A percentile compares a stretch with the other conserved stretches of the same genome.
Evolutionary conservation across 2,888 invertebrate species (phyloP).

Genomic region (Campoplex nolae): DNA sequence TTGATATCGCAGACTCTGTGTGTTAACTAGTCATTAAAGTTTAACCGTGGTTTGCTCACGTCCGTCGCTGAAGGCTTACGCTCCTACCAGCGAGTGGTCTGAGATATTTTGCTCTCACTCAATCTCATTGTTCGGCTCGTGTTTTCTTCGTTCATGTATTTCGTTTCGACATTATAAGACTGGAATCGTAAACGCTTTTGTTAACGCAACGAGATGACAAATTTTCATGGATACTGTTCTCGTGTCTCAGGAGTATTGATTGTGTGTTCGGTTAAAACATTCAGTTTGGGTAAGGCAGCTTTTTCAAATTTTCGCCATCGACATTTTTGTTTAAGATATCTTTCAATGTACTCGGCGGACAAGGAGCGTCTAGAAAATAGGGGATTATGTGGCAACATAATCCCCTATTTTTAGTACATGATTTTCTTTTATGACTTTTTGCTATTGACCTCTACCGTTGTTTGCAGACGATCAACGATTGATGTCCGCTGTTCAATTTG

Average conservation of each 20-base stretch:
- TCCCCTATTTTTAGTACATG: no score
- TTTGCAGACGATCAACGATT: no score
- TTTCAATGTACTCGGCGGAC: no score
- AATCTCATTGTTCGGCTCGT: slow-evolving; percentile 16
- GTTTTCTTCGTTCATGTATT: slow-evolving; percentile 25
- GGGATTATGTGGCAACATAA: no score
- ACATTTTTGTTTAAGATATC: no score
- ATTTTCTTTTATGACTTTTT: no score
- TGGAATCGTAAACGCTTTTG: slow-evolving; percentile 5
- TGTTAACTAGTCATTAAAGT: slow-evolving; percentile 80
- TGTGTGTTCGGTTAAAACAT: no score
- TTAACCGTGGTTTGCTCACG: slow-evolving; percentile 75
- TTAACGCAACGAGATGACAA: slow-evolving; percentile 15
- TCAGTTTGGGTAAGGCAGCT: no score
- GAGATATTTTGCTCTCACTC: slow-evolving; percentile 34
- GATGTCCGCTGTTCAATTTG: no score
- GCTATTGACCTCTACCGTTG: no score
- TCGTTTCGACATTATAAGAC: slow-evolving; percentile 6
- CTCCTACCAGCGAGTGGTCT: slow-evolving; percentile 67
- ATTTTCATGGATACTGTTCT: slow-evolving; percentile 20
- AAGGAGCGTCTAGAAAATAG: no score
- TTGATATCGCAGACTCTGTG: slow-evolving; percentile 76
- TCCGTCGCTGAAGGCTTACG: slow-evolving; percentile 72
- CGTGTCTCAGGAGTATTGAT: background rate
- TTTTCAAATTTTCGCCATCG: no score